A percentile compares a stretch with the other conserved stretches of the same genome.
These are phyloP conservation scores for Clitarchus hookeri DNA, from an alignment of 2,888 invertebrate genomes.

Conservation along the genomic window DNA sequence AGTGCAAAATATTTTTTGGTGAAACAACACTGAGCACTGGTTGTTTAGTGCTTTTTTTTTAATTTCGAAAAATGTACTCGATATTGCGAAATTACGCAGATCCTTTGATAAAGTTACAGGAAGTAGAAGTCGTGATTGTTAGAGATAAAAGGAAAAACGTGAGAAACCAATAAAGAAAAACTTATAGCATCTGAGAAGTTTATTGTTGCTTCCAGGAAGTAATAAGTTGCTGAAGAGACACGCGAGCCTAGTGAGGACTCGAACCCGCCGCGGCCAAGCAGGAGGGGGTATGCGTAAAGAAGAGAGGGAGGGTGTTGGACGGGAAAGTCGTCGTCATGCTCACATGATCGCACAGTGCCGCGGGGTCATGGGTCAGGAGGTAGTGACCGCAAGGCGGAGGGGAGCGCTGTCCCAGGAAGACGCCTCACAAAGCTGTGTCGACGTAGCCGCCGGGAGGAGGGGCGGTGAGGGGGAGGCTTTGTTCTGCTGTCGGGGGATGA, in stretches of 20 bases:
- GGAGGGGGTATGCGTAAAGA: not conserved
- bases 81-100: too few relatives aligned
- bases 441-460: not conserved
- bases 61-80: too few relatives aligned
- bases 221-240: too few relatives aligned
- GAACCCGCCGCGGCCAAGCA: not conserved
- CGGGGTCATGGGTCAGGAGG: not conserved
- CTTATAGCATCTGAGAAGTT: too few relatives aligned
- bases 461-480: not conserved
- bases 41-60: too few relatives aligned
- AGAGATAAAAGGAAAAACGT: too few relatives aligned
- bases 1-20: too few relatives aligned
- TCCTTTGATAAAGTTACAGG: too few relatives aligned
- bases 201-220: too few relatives aligned
- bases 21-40: too few relatives aligned
- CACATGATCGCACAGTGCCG: constrained; percentile 1
- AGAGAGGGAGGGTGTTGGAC: not conserved
- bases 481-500: not conserved
- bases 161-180: too few relatives aligned
- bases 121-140: too few relatives aligned
- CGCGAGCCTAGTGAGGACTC: not conserved
- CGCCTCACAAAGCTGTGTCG: not conserved
- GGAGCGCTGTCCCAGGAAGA: not conserved
- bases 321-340: constrained; percentile 2
- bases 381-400: not conserved